These are phyloP conservation scores for Brachirus orientalis DNA, from an alignment of 2,113 vertebrate genomes.

Conservation along the genomic window DNA sequence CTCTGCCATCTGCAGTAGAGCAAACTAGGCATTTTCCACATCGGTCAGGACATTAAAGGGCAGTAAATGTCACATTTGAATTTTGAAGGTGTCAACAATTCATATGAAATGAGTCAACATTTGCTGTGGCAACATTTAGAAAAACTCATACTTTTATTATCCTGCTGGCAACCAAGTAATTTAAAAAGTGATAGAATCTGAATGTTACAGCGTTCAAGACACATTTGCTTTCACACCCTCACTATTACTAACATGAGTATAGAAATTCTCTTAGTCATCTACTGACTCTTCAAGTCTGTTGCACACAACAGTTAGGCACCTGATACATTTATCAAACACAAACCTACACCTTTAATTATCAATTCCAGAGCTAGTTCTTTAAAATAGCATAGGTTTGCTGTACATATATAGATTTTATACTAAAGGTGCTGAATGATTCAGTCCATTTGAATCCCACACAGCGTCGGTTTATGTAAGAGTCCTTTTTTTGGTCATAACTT, in stretches of 20 bases:
- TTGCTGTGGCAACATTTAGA: too few species aligned
- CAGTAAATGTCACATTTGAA: constrained; percentile 76
- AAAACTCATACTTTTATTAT: constrained; percentile 71
- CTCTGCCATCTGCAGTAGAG: constrained; percentile 54
- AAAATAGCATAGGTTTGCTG: constrained; percentile 70
- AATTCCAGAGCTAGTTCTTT: constrained; percentile 38
- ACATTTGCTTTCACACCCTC: constrained; percentile 47
- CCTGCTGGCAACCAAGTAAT: constrained; percentile 64
- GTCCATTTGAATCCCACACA: constrained; percentile 47
- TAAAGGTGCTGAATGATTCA: constrained; percentile 50
- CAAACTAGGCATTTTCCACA: constrained; percentile 68
- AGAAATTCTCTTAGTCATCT: constrained; percentile 45
- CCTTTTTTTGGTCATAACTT: constrained; percentile 32
- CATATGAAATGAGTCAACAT: constrained; percentile 53
- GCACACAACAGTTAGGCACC: constrained; percentile 57
- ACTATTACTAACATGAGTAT: constrained; percentile 44
- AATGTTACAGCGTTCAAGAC: constrained; percentile 54
- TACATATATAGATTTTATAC: constrained; percentile 64
- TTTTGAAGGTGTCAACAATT: constrained; percentile 42
- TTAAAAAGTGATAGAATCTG: constrained; percentile 68
- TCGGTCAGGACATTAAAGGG: constrained; percentile 53
- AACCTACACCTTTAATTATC: constrained; percentile 23
- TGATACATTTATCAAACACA: constrained; percentile 39
- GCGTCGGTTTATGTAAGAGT: constrained; percentile 35
- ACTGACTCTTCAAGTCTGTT: constrained; percentile 44